phyloP scores from a whole-genome alignment of 2,888 invertebrate genomes.

The Leptinotarsa tumamoca region DNA sequence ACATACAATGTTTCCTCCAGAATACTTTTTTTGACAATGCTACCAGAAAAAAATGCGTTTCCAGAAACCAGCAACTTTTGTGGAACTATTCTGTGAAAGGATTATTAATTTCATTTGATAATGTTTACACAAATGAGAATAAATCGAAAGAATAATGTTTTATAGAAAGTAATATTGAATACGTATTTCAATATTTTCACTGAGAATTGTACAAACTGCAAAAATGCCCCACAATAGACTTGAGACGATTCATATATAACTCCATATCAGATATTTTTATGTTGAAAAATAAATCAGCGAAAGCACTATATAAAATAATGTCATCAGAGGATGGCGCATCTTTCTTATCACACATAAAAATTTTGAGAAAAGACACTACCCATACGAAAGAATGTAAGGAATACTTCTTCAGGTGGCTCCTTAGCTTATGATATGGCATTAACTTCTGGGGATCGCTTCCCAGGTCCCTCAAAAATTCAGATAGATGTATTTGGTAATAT shows the following conservation, averaged over 20 bases:
- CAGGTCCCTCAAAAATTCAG: constrained; percentile 47
- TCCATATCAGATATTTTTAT: not conserved
- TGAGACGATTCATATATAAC: not conserved
- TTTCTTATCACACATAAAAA: not conserved
- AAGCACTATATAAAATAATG: not conserved
- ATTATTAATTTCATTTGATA: no score
- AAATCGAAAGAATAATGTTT: no score
- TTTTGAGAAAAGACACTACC: not conserved
- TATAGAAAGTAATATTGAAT: no score
- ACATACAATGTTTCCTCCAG: no score
- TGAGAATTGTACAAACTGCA: not conserved
- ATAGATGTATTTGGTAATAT: constrained; percentile 56
- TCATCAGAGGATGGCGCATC: not conserved
- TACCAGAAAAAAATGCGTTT: no score
- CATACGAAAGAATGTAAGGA: constrained; percentile 26
- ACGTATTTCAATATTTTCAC: no score
- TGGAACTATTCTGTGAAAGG: no score
- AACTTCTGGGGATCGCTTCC: constrained; percentile 54
- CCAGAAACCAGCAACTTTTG: no score
- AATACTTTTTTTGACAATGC: no score
- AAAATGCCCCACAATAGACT: constrained; percentile 6
- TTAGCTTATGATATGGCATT: constrained; percentile 54
- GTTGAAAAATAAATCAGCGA: constrained; percentile 5
- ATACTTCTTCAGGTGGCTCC: constrained; percentile 55
- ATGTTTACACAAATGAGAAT: no score